Evolutionary conservation across 2,888 invertebrate species (phyloP).

Genomic region (Drosophila rubida): DNA sequence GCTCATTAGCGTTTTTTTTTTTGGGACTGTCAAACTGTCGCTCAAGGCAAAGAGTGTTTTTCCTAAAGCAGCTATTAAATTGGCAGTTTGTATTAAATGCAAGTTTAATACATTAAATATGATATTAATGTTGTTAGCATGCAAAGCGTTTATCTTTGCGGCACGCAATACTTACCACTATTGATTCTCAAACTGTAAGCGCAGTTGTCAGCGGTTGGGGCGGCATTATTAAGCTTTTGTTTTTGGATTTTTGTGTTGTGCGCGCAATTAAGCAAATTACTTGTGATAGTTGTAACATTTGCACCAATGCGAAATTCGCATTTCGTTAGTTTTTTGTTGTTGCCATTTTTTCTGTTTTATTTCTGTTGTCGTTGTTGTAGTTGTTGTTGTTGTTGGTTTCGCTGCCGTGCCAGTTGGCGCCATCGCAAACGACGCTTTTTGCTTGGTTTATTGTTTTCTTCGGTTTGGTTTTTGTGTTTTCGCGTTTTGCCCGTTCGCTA

Average conservation of each 20-base stretch:
- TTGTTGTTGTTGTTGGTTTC: slow-evolving; percentile 23
- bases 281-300: slow-evolving; percentile 58
- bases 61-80: background rate
- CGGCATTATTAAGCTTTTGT: slow-evolving; percentile 9
- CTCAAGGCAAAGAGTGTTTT: background rate
- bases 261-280: slow-evolving; percentile 50
- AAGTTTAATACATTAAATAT: background rate
- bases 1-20: slow-evolving; percentile 18
- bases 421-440: slow-evolving; percentile 54
- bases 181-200: slow-evolving; percentile 60
- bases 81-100: background rate
- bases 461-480: slow-evolving; percentile 20
- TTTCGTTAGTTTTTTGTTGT: slow-evolving; percentile 24
- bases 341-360: slow-evolving; percentile 37
- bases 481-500: slow-evolving; percentile 8
- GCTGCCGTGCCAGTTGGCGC: slow-evolving; percentile 72
- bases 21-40: slow-evolving; percentile 1
- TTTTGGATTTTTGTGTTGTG: slow-evolving; percentile 10
- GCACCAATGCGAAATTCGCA: slow-evolving; percentile 63
- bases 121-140: background rate
- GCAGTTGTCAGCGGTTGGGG: slow-evolving; percentile 20
- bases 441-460: slow-evolving; percentile 48
- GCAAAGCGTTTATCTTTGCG: slow-evolving; percentile 1
- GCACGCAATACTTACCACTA: slow-evolving; percentile 46
- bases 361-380: slow-evolving; percentile 19